Evolutionary conservation across 2,797 vertebrate genomes (phyloP).

Genomic region (Micrastur ruficollis): DNA sequence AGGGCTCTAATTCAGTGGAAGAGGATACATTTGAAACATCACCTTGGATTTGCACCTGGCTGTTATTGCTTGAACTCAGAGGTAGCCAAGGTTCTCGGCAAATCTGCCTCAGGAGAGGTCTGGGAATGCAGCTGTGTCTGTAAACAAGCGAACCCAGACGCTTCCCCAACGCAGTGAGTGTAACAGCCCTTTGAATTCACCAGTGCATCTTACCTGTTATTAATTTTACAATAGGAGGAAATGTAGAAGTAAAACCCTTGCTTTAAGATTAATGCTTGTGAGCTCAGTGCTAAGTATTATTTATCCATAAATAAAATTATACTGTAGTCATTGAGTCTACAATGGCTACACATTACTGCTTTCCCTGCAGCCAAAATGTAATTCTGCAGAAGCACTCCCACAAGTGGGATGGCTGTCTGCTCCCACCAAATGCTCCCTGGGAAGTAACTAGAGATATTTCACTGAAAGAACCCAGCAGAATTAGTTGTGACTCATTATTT

Average conservation of each 20-base stretch:
- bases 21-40: neutral
- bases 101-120: neutral
- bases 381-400: neutral
- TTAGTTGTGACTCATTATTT: neutral
- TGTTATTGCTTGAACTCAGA: neutral
- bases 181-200: neutral
- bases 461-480: neutral
- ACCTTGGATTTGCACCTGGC: neutral
- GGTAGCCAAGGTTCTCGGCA: neutral
- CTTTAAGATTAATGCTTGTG: neutral
- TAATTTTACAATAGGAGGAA: neutral
- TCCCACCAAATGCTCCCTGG: neutral
- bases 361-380: neutral
- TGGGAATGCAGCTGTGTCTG: neutral
- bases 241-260: neutral
- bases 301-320: neutral
- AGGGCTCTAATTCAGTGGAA: neutral
- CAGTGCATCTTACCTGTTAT: neutral
- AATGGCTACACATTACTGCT: neutral
- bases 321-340: neutral
- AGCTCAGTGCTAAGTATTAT: neutral
- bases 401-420: neutral
- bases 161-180: fast-evolving
- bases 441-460: neutral
- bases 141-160: neutral